phyloP scores from a whole-genome alignment of 2,113 vertebrate species.

The Oreocharis arfaki region DNA sequence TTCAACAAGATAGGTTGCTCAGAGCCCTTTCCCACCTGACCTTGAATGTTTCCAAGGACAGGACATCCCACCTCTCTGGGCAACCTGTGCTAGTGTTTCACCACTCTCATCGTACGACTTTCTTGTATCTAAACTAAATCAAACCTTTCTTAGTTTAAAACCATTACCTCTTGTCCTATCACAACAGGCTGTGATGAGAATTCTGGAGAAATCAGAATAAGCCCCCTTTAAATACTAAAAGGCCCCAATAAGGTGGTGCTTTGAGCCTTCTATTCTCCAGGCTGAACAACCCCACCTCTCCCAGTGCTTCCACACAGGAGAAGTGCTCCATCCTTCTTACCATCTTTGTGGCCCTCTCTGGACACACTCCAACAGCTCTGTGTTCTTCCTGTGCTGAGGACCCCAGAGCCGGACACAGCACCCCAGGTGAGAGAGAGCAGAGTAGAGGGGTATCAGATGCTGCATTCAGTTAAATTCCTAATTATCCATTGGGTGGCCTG shows the following conservation, averaged over 20 bases:
- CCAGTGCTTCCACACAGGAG: neutral
- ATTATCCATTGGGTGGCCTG: accelerated
- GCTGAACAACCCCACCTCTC: neutral
- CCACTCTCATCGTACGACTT: neutral
- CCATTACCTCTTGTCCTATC: neutral
- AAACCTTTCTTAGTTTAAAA: neutral
- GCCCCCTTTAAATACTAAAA: neutral
- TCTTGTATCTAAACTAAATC: neutral
- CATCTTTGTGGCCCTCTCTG: neutral
- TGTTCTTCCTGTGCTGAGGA: neutral
- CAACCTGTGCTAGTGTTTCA: neutral
- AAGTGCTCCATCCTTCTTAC: neutral
- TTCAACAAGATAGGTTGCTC: neutral
- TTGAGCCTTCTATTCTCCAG: neutral
- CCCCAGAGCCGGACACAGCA: neutral
- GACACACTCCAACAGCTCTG: neutral
- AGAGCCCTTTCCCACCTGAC: neutral
- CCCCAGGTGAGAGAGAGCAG: neutral
- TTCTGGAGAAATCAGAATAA: neutral
- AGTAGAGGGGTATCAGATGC: neutral
- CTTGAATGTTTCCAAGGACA: neutral
- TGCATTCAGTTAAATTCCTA: neutral
- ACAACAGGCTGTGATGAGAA: neutral
- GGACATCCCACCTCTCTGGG: neutral
- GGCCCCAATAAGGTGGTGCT: accelerated